Evolutionary conservation across 2,797 vertebrate genomes (phyloP).

Genomic region (Cirrhinus mrigala): DNA sequence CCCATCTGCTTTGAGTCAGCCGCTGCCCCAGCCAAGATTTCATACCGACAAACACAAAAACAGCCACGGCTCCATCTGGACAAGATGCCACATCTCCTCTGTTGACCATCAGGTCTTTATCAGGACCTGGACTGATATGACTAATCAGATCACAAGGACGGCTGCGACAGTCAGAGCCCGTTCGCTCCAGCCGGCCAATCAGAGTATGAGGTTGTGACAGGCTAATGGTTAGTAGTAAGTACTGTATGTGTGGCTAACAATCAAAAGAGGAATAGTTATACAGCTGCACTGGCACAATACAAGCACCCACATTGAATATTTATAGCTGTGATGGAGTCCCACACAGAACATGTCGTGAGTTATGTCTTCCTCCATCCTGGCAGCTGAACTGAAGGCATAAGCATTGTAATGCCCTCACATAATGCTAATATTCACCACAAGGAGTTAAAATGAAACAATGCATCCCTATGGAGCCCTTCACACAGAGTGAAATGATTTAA

Average conservation of each 20-base stretch:
- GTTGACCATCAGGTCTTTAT: constrained; percentile 19
- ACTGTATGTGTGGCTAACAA: background rate
- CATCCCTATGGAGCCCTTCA: background rate
- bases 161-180: background rate
- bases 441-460: constrained; percentile 15
- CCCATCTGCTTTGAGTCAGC: constrained; percentile 45
- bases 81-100: constrained; percentile 3
- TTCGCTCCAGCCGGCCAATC: background rate
- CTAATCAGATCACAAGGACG: constrained; percentile 28
- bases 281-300: constrained; percentile 39
- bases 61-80: constrained; percentile 30
- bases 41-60: constrained; percentile 27
- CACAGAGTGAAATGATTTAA: background rate
- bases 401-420: constrained; percentile 8
- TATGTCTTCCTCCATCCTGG: constrained; percentile 32
- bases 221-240: constrained; percentile 3
- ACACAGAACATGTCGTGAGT: constrained; percentile 50
- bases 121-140: background rate
- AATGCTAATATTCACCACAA: constrained; percentile 11
- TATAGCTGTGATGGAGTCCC: constrained; percentile 45
- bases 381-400: constrained; percentile 14
- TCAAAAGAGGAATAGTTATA: constrained; percentile 7
- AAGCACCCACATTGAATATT: constrained; percentile 45
- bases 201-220: background rate
- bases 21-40: constrained; percentile 34